Conservation (phyloP, 2,797 vertebrate genomes). For the Acomys russatus region DNA sequence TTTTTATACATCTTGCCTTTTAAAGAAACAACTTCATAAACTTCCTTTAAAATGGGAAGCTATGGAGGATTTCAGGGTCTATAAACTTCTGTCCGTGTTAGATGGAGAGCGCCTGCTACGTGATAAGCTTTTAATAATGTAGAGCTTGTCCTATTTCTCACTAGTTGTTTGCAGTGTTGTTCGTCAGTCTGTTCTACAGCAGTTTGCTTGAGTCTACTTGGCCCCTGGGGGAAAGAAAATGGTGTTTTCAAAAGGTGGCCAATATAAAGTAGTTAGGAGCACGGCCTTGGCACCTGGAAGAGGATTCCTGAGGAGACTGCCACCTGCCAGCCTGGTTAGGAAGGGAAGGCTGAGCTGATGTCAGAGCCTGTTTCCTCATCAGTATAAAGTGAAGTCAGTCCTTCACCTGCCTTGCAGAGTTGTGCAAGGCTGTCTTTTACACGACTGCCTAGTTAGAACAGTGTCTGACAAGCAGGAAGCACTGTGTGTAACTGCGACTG, state of each 20-base stretch:
- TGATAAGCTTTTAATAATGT: conserved; percentile 19
- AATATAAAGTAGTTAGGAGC: neutral
- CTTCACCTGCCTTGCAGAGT: neutral
- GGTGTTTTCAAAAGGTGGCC: conserved; percentile 48
- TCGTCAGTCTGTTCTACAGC: neutral
- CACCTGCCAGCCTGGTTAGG: neutral
- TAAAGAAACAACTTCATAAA: conserved; percentile 51
- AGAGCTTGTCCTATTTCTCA: conserved; percentile 20
- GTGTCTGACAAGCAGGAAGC: neutral
- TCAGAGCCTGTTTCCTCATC: conserved; percentile 8
- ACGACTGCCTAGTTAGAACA: neutral
- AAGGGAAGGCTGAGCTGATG: neutral
- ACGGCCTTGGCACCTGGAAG: neutral
- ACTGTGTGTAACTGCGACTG: neutral
- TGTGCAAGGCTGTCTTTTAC: neutral
- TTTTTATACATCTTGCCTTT: conserved; percentile 43
- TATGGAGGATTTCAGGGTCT: neutral
- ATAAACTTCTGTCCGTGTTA: conserved; percentile 1
- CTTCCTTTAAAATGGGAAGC: neutral
- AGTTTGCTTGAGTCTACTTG: conserved; percentile 38
- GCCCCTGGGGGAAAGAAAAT: neutral
- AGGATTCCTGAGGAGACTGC: neutral
- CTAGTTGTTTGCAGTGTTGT: neutral
- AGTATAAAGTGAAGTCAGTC: neutral
- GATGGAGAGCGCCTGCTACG: neutral